Percentiles rank a stretch among this genome's conserved stretches.
Evolutionary conservation across 2,888 invertebrate genomes (phyloP).

Genomic region (Lycocerus yunnanus): DNA sequence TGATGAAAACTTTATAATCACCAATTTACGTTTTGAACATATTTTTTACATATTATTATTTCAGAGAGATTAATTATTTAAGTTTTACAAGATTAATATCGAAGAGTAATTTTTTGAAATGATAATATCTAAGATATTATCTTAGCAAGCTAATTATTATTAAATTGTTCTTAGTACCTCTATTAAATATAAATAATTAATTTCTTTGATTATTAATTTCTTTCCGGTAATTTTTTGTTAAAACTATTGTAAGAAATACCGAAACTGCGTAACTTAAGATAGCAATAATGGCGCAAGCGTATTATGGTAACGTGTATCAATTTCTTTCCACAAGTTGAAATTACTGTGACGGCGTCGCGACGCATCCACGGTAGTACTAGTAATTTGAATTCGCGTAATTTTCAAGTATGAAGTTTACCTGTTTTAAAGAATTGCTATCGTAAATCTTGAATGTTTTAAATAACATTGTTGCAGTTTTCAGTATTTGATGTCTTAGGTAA

Average conservation of each 20-base stretch:
- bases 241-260: neutral
- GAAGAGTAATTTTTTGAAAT: too few species aligned
- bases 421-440: neutral
- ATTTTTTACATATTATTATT: too few species aligned
- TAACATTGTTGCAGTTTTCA: neutral
- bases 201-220: neutral
- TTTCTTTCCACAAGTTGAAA: neutral
- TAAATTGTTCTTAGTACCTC: neutral
- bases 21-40: too few species aligned
- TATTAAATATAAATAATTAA: neutral
- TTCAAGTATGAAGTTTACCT: neutral
- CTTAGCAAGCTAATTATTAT: too few species aligned
- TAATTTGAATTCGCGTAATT: neutral
- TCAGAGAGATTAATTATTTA: too few species aligned
- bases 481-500: neutral
- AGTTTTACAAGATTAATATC: too few species aligned
- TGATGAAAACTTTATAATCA: too few species aligned
- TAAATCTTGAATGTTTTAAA: neutral
- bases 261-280: neutral
- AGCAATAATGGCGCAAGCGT: slow-evolving; percentile 12
- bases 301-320: neutral
- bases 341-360: slow-evolving; percentile 11
- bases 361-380: slow-evolving; percentile 1
- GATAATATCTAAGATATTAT: too few species aligned
- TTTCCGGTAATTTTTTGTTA: neutral